Conservation (phyloP, 2,797 vertebrate genomes). For the Dipus sagitta region DNA sequence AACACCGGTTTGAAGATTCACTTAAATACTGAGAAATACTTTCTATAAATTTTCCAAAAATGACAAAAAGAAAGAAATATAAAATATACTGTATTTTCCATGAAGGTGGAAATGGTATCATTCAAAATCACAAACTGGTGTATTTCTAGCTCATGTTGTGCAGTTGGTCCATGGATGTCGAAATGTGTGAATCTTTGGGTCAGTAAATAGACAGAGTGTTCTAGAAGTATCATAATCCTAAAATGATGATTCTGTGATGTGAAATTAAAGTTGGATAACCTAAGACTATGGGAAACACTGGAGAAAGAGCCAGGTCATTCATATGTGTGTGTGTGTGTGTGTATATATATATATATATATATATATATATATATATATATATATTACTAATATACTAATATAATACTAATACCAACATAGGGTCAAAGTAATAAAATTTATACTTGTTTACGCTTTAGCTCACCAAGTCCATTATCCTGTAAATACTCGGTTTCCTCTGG, state of each 20-base stretch:
- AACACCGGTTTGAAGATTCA: neutral
- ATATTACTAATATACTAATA: no score
- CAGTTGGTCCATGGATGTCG: fast-evolving
- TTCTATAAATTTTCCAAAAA: conserved; percentile 1
- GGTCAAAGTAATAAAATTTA: neutral
- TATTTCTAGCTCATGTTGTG: neutral
- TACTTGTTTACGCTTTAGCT: neutral
- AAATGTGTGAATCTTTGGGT: neutral
- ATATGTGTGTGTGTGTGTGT: no score
- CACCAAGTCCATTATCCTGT: neutral
- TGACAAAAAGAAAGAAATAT: neutral
- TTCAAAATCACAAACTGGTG: neutral
- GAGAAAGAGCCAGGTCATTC: neutral
- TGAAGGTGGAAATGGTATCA: neutral
- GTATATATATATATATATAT: no score
- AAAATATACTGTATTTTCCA: neutral
- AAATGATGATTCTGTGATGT: neutral
- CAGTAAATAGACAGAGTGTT: neutral
- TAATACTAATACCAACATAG: neutral
- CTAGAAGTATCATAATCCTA: neutral
- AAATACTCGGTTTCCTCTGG: neutral
- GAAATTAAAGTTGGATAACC: neutral
- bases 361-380: no score
- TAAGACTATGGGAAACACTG: neutral
- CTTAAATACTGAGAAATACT: conserved; percentile 2